phyloP scores from a whole-genome alignment of 2,888 invertebrate species.

The Lacanobia wlatinum region DNA sequence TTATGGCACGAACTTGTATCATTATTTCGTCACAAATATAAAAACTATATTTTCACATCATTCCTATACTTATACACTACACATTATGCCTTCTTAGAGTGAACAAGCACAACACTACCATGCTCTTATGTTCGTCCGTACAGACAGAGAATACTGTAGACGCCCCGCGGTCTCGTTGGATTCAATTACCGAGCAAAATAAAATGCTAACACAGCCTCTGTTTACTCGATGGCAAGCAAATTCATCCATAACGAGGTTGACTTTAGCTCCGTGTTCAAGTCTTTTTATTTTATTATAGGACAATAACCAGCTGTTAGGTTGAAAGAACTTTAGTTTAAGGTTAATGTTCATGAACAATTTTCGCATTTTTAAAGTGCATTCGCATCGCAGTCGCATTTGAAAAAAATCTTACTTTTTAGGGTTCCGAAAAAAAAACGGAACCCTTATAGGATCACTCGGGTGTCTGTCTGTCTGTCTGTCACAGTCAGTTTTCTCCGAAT shows the following conservation, averaged over 20 bases:
- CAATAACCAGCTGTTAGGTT: not conserved
- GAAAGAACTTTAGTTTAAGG: conserved; percentile 3
- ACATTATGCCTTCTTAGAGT: not conserved
- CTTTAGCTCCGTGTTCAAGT: conserved; percentile 70
- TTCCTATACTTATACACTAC: not conserved
- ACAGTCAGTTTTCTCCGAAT: too few species aligned
- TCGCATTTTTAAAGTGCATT: too few species aligned
- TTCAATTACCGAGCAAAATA: conserved; percentile 82
- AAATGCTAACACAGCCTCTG: conserved; percentile 80
- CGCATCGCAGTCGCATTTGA: too few species aligned
- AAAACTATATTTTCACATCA: not conserved
- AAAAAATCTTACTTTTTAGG: too few species aligned
- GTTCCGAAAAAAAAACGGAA: too few species aligned
- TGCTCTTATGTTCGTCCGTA: conserved; percentile 28
- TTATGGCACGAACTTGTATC: too few species aligned
- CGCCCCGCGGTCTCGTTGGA: conserved; percentile 70
- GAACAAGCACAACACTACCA: not conserved
- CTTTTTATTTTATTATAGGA: too few species aligned
- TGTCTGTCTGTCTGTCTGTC: too few species aligned
- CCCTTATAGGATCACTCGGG: too few species aligned
- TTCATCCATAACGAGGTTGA: conserved; percentile 78
- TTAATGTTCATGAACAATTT: too few species aligned
- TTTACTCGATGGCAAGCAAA: conserved; percentile 77
- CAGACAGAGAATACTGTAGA: conserved; percentile 32
- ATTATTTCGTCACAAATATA: too few species aligned